phyloP scores from a whole-genome alignment of 2,113 vertebrate species.

The Patagioenas fasciata region DNA sequence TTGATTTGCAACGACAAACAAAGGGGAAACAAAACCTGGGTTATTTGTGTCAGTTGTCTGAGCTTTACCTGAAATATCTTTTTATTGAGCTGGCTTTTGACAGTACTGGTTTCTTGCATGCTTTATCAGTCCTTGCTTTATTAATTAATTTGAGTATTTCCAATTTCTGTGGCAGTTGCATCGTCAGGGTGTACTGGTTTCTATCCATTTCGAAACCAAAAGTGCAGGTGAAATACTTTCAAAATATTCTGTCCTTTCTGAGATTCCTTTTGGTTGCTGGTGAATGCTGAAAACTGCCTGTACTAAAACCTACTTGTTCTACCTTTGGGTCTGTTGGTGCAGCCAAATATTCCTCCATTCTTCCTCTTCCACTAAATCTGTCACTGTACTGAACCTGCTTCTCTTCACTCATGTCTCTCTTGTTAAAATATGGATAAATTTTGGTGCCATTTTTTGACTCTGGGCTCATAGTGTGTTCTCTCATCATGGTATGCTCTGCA shows the following conservation, averaged over 20 bases:
- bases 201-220: background rate
- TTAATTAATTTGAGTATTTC: background rate
- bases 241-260: background rate
- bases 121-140: background rate
- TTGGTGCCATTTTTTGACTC: background rate
- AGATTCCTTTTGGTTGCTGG: background rate
- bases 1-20: accelerated
- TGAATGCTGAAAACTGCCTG: background rate
- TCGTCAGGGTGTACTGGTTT: background rate
- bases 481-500: background rate
- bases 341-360: background rate
- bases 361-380: background rate
- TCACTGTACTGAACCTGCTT: too few species aligned
- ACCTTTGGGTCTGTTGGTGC: background rate
- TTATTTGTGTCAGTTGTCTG: background rate
- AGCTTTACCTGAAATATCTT: background rate
- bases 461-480: background rate
- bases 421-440: background rate
- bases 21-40: background rate
- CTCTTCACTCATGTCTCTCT: background rate
- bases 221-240: background rate
- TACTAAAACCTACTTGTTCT: background rate
- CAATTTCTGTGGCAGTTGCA: accelerated
- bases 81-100: accelerated
- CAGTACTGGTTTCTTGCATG: background rate